Conservation (phyloP, 1,140 invertebrate species). For the Drosophila eugracilis region DNA sequence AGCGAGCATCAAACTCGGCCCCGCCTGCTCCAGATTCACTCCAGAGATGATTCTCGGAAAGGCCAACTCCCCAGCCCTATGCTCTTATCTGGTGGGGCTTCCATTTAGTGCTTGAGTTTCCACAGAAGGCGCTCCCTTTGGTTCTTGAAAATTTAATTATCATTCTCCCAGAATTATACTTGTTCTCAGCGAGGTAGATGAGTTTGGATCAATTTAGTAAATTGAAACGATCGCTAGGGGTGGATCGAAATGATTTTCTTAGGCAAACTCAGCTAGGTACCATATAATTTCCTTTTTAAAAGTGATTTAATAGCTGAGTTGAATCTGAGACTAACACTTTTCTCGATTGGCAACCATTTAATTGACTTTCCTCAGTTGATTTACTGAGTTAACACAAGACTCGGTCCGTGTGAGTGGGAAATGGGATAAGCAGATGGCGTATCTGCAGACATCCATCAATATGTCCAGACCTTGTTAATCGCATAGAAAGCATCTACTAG, state of each 20-base stretch:
- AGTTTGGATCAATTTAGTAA: slow-evolving; percentile 60
- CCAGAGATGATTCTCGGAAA: slow-evolving; percentile 59
- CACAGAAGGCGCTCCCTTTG: slow-evolving; percentile 51
- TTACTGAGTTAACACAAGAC: slow-evolving; percentile 20
- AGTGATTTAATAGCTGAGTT: background rate
- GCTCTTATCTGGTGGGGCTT: slow-evolving; percentile 63
- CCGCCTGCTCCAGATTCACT: slow-evolving; percentile 51
- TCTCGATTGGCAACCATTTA: background rate
- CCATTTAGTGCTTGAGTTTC: slow-evolving; percentile 67
- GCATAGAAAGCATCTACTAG: slow-evolving; percentile 52
- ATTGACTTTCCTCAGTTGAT: slow-evolving; percentile 32
- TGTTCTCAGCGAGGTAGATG: slow-evolving; percentile 13
- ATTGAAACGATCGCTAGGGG: slow-evolving; percentile 25
- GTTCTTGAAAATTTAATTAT: slow-evolving; percentile 72
- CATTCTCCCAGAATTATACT: slow-evolving; percentile 58
- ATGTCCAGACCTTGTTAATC: slow-evolving; percentile 48
- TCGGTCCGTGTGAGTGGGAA: slow-evolving; percentile 8
- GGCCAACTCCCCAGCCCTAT: slow-evolving; percentile 9
- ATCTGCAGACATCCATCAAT: slow-evolving; percentile 51
- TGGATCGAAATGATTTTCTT: too few species aligned
- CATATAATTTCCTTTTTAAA: slow-evolving; percentile 1
- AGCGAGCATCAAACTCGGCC: slow-evolving; percentile 29
- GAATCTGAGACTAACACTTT: background rate
- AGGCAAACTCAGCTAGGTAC: too few species aligned
- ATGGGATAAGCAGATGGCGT: slow-evolving; percentile 9